phyloP scores from a whole-genome alignment of 2,888 invertebrate species.

The Napeogenes inachia region DNA sequence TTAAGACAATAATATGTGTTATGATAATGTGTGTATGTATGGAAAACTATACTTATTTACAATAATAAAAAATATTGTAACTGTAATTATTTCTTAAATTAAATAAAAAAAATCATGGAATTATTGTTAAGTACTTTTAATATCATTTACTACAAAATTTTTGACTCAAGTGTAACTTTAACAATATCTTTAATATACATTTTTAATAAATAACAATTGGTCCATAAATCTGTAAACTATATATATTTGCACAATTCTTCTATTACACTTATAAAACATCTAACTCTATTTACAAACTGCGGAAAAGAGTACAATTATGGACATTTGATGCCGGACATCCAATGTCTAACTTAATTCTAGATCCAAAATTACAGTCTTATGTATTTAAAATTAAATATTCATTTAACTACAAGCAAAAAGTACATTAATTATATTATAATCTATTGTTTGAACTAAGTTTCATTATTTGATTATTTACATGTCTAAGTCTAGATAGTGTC shows the following conservation, averaged over 20 bases:
- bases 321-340: not conserved
- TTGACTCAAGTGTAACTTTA: not conserved
- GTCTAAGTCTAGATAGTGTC: too few relatives aligned
- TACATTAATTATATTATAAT: not conserved
- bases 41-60: too few relatives aligned
- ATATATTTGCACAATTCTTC: not conserved
- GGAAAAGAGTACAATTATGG: too few relatives aligned
- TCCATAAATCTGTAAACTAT: not conserved
- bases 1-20: too few relatives aligned
- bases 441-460: not conserved
- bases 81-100: too few relatives aligned
- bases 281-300: not conserved
- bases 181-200: too few relatives aligned
- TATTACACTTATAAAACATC: not conserved
- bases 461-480: too few relatives aligned
- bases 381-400: not conserved
- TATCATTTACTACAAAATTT: not conserved
- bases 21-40: too few relatives aligned
- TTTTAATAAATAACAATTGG: slow-evolving; percentile 3
- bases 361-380: slow-evolving; percentile 1
- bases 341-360: not conserved
- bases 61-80: too few relatives aligned
- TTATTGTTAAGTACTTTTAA: not conserved
- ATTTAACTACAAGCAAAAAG: not conserved
- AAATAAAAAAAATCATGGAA: not conserved